Base-by-base conservation (phyloP, 2,888 invertebrate species). In the Itoplectis maculator region DNA sequence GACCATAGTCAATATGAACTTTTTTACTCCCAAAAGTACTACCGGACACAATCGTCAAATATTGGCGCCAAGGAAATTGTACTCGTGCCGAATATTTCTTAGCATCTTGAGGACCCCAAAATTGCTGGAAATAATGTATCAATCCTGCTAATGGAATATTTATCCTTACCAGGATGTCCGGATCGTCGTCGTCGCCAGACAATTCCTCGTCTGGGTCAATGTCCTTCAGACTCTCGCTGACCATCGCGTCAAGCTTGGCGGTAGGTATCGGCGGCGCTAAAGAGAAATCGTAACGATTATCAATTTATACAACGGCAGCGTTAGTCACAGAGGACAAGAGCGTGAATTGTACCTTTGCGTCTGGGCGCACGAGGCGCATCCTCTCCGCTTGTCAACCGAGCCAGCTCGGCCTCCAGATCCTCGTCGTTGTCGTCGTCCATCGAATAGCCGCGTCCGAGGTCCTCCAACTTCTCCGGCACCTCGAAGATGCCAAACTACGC, bases 401-500 rank as follows among this genome's bases (percentile, higher is more conserved):
- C 95, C 85, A 98, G 93, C 92, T 98, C 98, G 0, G 97, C 97
- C 92, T 98, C 98, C 84, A 98, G 93, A 90, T 97, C 98, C 79
- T 96, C 95, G 90, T 98, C 98, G 88, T 94, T 94, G 0, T 92
- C 95, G 82, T 94, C 94, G 87, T 82, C 93, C 94, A 59, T 63
- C 0, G 83, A 83, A 18, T 73, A 49, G 42, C 82, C 81, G 29
- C 63, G 61, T 3, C 94, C 94, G 68, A 95, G 94, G 81, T 95
- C 95, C 87, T 95, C 94, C 56, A 95, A 93, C 88, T 94, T 93
- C 87, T 95, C 94, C 29, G 96, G 95, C 81, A 97, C 94, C 91
- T 97, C 96, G 88, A 97, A 95, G 73, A 97, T 93, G 3, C 97
- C 97, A 94, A 95, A 96, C 97, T 97, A 88, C 15, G 51, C 35